These are phyloP conservation scores for Amblyjoppa proteus DNA, from an alignment of 2,888 invertebrate species.

Conservation along the genomic window DNA sequence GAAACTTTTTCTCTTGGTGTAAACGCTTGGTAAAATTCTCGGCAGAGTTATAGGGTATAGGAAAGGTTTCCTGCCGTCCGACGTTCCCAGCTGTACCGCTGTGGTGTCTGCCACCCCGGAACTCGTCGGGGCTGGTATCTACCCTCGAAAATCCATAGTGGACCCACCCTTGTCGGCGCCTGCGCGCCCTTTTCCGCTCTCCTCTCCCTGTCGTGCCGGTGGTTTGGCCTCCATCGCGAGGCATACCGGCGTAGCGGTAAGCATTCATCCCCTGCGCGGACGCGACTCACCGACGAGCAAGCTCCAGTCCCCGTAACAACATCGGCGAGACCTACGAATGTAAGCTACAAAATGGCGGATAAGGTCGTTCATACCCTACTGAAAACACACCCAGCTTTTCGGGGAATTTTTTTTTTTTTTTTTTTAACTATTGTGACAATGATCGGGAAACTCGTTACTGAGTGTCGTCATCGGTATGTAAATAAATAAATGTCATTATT, in stretches of 20 bases:
- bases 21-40: constrained; percentile 5
- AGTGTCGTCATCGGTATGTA: too few relatives aligned
- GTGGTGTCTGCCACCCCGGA: constrained; percentile 81
- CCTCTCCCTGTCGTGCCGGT: constrained; percentile 27
- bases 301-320: constrained; percentile 65
- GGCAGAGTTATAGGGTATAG: constrained; percentile 22
- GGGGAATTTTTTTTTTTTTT: background rate
- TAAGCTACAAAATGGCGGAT: constrained; percentile 78
- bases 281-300: constrained; percentile 43
- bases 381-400: background rate
- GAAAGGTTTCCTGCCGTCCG: constrained; percentile 45
- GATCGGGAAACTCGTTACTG: too few relatives aligned
- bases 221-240: constrained; percentile 53
- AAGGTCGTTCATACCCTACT: constrained; percentile 44
- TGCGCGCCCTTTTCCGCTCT: constrained; percentile 76
- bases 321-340: constrained; percentile 72
- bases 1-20: background rate
- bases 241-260: constrained; percentile 47
- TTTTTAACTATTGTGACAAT: background rate
- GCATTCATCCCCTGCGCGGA: constrained; percentile 60
- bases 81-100: constrained; percentile 68
- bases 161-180: constrained; percentile 82
- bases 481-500: too few relatives aligned
- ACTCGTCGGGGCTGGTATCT: constrained; percentile 79
- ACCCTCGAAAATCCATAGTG: constrained; percentile 84